Evolutionary conservation across 2,797 vertebrate species (phyloP), one percentile per base, ranked within the genome.

Genomic region (Phataginus tricuspis): DNA sequence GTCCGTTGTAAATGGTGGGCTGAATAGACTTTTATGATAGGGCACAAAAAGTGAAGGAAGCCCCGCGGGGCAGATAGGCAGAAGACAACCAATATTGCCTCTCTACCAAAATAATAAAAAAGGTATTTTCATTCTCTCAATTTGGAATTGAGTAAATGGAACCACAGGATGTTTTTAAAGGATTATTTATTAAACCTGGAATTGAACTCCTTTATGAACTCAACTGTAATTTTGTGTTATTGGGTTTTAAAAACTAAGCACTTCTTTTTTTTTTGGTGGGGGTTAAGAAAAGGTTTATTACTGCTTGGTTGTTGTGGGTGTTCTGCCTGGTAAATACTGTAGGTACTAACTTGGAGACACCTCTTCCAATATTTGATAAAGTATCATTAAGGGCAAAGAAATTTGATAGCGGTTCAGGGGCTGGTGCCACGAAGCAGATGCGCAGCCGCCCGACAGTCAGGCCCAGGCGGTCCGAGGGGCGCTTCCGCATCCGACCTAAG

Each of bases 171-270:
- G 69, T 45, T 96, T 89, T 86, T 19, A 94, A 80, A 75, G 61
- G 21, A 85, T 68, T 64, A 68, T 77, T 94, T 95, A 87, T 90
- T 90, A 93, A 96, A 93, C 64, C 66, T 90, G 55, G 55, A 91
- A 53, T 61, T 90, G 83, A 96, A 92, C 63, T 95, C 86, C 80
- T 86, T 96, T 89, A 86, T 90, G 87, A 97, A 89, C 85, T 86
- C 59, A 55, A 49, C 37, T 87, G 45, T 93, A 84, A 94, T 84
- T 96, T 85, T 78, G 79, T 64, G 57, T 64, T 85, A 77, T 16
- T 82, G 59, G 11, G 59, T 75, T 95, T 95, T 83, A 37, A 95
- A 87, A 95, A 90, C 69, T 51, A 95, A 96, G 91, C 88, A 69
- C 51, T 57, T 63, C n/a, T 23, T 25, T 23, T 39, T 5, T 49